Evolutionary conservation across 2,888 invertebrate genomes (phyloP), one percentile per base, ranked within the genome.

Genomic region (Hypselothyrea guttata): DNA sequence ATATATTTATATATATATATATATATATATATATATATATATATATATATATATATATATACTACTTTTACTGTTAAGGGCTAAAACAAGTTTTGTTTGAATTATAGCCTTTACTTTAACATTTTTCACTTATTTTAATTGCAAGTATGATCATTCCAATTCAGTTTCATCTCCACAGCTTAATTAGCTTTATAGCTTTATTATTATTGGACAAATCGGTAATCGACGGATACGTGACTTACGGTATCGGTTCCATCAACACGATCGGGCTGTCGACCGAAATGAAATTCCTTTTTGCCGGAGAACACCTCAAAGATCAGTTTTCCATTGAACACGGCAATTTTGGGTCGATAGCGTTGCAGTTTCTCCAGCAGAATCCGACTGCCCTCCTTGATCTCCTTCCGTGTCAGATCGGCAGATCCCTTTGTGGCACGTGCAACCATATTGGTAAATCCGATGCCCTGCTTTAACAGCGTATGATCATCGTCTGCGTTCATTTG

Each of bases 401-500:
- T 95, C 76, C 97, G 93, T 57, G 97, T 97, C 65, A 98, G 92
- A 92, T 99, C 98, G 1, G 97, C 97, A 85, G 97, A 97, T 74
- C 98, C 98, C 91, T 97, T 97, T 1, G 98, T 98, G 51, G 98
- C 97, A 67, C 98, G 93, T 72, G 95, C 93, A 68, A 98, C 98
- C 94, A 99, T 98, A 91, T 99, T 99, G 79, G 98, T 99, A 91
- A 99, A 98, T 3, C 98, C 98, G 87, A 99, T 98, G 62, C 98
- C 98, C 89, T 95, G 95, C 90, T 97, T 96, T 49, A 98, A 90
- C 58, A 98, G 91, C 91, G 97, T 97, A 88, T 95, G 96, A 91
- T 99, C 98, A 90, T 98, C 98, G 87, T 98, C 97, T 1, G 98
- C 97, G 84, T 95, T 97, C 95, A 98, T 95, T 89, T 97, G 98